Evolutionary conservation across 2,888 invertebrate species (phyloP).

Genomic region (Frankliniella fusca): DNA sequence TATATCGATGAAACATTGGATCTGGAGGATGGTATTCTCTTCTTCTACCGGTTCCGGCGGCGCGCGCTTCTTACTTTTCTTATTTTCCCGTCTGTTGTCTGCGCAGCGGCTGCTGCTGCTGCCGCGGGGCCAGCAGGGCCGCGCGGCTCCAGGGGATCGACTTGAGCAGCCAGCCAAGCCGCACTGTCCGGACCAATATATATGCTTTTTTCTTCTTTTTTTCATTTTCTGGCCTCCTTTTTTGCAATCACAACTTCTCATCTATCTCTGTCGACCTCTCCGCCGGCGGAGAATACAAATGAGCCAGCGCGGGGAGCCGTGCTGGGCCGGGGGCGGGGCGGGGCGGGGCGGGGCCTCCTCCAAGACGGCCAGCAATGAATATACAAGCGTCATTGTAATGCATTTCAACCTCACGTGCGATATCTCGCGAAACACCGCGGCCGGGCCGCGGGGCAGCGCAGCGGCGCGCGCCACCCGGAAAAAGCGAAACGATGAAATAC

Average conservation of each 20-base stretch:
- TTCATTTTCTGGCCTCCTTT: constrained; percentile 5
- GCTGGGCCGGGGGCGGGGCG: not conserved
- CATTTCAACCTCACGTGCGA: too few relatives aligned
- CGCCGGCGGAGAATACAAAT: not conserved
- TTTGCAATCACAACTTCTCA: not conserved
- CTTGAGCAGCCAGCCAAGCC: not conserved
- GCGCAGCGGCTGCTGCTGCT: too few relatives aligned
- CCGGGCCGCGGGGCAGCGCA: too few relatives aligned
- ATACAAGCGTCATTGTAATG: too few relatives aligned
- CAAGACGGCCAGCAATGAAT: too few relatives aligned
- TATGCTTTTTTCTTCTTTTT: not conserved
- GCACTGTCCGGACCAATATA: not conserved
- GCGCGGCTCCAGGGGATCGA: not conserved
- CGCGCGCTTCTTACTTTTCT: not conserved
- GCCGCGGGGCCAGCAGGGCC: not conserved
- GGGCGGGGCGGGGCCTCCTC: not conserved
- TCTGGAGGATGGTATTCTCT: too few relatives aligned
- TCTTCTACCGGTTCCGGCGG: not conserved
- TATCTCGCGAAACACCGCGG: too few relatives aligned
- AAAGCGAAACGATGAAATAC: too few relatives aligned
- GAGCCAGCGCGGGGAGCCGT: too few relatives aligned
- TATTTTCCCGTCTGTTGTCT: too few relatives aligned
- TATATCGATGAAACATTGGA: too few relatives aligned
- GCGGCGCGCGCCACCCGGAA: too few relatives aligned
- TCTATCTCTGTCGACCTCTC: constrained; percentile 19